These are phyloP conservation scores for Trichacis sp. DNA, from an alignment of 2,888 invertebrate species.

Conservation along the genomic window DNA sequence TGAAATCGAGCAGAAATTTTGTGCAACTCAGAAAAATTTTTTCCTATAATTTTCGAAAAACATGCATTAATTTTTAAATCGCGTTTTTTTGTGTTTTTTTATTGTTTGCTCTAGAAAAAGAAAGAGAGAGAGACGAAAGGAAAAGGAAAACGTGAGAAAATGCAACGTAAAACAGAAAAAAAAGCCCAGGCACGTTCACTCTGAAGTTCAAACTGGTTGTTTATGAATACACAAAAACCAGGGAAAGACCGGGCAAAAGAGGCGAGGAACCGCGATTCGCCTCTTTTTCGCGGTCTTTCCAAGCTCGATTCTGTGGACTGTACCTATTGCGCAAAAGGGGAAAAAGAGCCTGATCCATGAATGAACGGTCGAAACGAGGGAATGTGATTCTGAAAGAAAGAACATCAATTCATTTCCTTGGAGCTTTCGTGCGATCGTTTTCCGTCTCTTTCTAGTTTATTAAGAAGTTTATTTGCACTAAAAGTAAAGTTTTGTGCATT, in stretches of 20 bases:
- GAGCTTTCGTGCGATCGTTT: slow-evolving; percentile 30
- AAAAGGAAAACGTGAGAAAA: slow-evolving; percentile 9
- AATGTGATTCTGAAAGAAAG: slow-evolving; percentile 69
- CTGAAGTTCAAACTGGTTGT: slow-evolving; percentile 49
- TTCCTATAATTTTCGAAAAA: too few species aligned
- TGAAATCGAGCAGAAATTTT: too few species aligned
- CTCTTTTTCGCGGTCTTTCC: slow-evolving; percentile 50
- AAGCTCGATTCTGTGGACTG: slow-evolving; percentile 50
- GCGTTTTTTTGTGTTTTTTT: neutral
- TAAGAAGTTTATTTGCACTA: too few species aligned
- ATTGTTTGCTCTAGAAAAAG: neutral
- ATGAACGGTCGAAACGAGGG: slow-evolving; percentile 69
- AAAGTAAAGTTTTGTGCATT: too few species aligned
- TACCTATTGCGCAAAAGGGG: slow-evolving; percentile 70
- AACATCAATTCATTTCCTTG: slow-evolving; percentile 65
- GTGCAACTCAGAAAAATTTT: neutral
- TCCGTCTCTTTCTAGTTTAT: slow-evolving; percentile 12
- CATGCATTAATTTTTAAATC: too few species aligned
- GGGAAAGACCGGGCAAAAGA: slow-evolving; percentile 52
- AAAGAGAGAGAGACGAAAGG: neutral
- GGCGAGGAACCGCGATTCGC: slow-evolving; percentile 5
- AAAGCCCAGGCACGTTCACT: slow-evolving; percentile 40
- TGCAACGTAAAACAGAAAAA: slow-evolving; percentile 32
- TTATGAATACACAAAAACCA: slow-evolving; percentile 43
- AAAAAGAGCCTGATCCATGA: slow-evolving; percentile 69